Percentiles rank a stretch among this genome's conserved stretches.
phyloP scores from a whole-genome alignment of 2,797 vertebrate genomes.

The Pseudochirops corinnae region DNA sequence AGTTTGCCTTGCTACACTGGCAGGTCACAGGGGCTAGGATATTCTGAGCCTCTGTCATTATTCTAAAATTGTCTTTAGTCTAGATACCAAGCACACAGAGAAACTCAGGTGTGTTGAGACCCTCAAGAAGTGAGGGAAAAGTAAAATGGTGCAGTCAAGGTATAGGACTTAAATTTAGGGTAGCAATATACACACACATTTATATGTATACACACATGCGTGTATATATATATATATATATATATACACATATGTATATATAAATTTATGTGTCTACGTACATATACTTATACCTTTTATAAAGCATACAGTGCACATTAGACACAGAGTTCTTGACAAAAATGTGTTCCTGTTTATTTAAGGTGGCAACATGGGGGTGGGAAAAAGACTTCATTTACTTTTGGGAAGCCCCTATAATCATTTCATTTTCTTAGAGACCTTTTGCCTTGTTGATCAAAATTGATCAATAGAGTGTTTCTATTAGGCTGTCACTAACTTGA shows the following conservation, averaged over 20 bases:
- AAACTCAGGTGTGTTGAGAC: background rate
- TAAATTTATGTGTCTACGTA: too few species aligned
- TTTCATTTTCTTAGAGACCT: constrained; percentile 25
- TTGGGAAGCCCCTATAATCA: background rate
- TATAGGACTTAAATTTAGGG: background rate
- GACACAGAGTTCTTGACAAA: constrained; percentile 12
- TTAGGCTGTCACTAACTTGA: constrained; percentile 1
- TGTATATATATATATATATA: too few species aligned
- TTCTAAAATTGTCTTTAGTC: constrained; percentile 42
- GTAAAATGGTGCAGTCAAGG: background rate
- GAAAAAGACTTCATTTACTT: constrained; percentile 4
- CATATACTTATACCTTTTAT: background rate
- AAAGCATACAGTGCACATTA: background rate
- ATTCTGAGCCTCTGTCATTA: constrained; percentile 19
- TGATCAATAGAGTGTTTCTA: constrained; percentile 19
- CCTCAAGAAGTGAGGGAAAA: background rate
- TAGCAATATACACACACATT: background rate
- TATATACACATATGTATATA: background rate
- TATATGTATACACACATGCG: background rate
- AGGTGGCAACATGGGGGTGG: background rate
- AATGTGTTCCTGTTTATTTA: background rate
- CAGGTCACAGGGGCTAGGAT: background rate
- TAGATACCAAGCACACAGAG: constrained; percentile 3
- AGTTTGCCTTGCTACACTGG: constrained; percentile 9
- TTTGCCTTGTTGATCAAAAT: constrained; percentile 27